Evolutionary conservation across 2,888 invertebrate species (phyloP).

Genomic region (Tipula confusa): DNA sequence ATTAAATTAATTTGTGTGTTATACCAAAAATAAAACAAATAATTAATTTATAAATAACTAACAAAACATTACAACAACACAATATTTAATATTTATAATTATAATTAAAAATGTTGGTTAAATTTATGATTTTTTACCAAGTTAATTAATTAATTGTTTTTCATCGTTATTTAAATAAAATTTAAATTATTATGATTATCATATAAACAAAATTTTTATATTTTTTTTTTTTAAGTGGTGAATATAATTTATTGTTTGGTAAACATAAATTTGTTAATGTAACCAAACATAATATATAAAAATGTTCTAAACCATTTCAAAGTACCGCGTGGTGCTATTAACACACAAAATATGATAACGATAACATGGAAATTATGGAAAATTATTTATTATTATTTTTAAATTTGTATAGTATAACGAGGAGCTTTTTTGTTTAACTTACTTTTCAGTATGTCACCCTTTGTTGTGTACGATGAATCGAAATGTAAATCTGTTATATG

Average conservation of each 20-base stretch:
- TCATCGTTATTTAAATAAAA: background rate
- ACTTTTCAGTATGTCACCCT: slow-evolving; percentile 73
- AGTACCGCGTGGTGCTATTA: no score
- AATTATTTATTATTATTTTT: no score
- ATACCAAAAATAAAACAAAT: background rate
- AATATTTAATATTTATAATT: background rate
- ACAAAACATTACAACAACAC: background rate
- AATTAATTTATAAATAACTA: background rate
- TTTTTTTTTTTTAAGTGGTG: no score
- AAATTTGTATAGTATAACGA: background rate
- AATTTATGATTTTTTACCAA: background rate
- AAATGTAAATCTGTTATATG: slow-evolving; percentile 92
- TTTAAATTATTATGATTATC: background rate
- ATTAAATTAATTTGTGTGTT: background rate
- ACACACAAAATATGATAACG: no score
- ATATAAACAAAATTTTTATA: no score
- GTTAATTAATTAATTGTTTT: background rate
- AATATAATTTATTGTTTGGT: no score
- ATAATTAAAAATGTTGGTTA: background rate
- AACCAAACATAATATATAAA: no score
- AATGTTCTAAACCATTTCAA: no score
- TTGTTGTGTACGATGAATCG: slow-evolving; percentile 75
- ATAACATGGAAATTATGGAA: no score
- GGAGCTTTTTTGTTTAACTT: slow-evolving; percentile 48
- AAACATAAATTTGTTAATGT: no score